Base-by-base conservation (phyloP, 1,140 invertebrate genomes). In the Lerema accius region DNA sequence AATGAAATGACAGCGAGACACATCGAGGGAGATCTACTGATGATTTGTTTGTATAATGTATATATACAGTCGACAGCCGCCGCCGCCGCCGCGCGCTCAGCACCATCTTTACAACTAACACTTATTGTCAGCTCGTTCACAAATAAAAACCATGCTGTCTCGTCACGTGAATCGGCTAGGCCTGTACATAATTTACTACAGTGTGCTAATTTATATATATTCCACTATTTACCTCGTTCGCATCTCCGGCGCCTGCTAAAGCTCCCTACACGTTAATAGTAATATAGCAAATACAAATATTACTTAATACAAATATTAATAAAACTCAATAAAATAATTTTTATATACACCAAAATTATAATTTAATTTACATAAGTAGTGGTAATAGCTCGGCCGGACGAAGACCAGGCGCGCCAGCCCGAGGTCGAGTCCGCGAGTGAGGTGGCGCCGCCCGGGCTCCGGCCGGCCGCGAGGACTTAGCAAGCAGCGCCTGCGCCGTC, bases 311-410 rank as follows among this genome's bases (percentile, higher is more conserved):
- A 80, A 83, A 76, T 73, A 70, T 63, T 63, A 74, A 65, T 65
- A 68, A 78, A 82, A 82, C 71, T 69, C 72, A 73, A 76, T 76
- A 76, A 75, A 69, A 71, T 62, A 62, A 32, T 32, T 79, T 80
- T 65, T 85, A 83, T 86, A 76, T 83, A 86, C 78, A 82, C 73
- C 69, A 78, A 88, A 58, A 85, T 84, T 80, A 86, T 84, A 86
- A 85, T 85, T 81, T 80, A 85, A 83, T 83, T 77, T 84, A 80
- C 74, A 76, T 64, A 51, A 63, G 28, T 32, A 43, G 51, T 26
- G 13, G 37, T 43, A 39, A 55, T 42, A 19, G 13, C 10, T 14
- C 39, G 51, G 37, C 11, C 40, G 51, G 13, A 15, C 39, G 50
- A 43, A 43, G 51, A 43, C 37, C 51, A 9, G n/a, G 23, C 13